Evolutionary conservation across 35 echinoderm and acorn worm genomes (phyloP), one percentile per base, ranked within the genome.

Genomic region (Stichopus chloronotus): DNA sequence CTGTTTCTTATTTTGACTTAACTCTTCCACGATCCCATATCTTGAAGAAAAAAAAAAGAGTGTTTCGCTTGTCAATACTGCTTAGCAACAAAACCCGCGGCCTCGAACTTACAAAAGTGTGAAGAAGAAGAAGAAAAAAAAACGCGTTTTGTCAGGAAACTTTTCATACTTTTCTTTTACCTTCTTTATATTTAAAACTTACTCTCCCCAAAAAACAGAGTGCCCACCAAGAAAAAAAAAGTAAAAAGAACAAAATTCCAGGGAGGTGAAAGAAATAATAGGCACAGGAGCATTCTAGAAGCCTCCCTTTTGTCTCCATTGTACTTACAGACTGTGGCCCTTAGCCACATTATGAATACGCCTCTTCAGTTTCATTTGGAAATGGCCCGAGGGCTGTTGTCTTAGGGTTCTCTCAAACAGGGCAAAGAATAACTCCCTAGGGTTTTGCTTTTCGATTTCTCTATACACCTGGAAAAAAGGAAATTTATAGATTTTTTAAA

Each of bases 381-480:
- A 19, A 65, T 71, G 60, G 87, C 87, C 61, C 59, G 20, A 89
- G 30, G 60, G 87, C 59, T 89, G 87, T 89, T 89, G 87, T 89
- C 23, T 89, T 89, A 71, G 59, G 87, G 16, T 65, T 74, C 52
- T 23, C 87, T 65, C 87, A 89, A 85, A 89, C 52, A 61, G 59
- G 52, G 65, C 21, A 89, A 89, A 89, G 87, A 89, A 89, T 52
- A 89, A 89, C 59, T 71, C 60, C 59, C 65, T 9, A 25, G 60
- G 87, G 87, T 16, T 58, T 63, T 89, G 30, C 87, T 71, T 89
- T 74, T 63, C 60, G 65, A 74, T 89, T 83, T 89, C 52, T 89
- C 87, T 55, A 89, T 89, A 85, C 87, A 89, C 87, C 87, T 89
- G 87, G 87, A 89, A 80, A 89, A 65, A 53, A 89, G 30, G 59